Base-by-base conservation (phyloP, 2,888 invertebrate genomes). In the Malthinus flaveolus region DNA sequence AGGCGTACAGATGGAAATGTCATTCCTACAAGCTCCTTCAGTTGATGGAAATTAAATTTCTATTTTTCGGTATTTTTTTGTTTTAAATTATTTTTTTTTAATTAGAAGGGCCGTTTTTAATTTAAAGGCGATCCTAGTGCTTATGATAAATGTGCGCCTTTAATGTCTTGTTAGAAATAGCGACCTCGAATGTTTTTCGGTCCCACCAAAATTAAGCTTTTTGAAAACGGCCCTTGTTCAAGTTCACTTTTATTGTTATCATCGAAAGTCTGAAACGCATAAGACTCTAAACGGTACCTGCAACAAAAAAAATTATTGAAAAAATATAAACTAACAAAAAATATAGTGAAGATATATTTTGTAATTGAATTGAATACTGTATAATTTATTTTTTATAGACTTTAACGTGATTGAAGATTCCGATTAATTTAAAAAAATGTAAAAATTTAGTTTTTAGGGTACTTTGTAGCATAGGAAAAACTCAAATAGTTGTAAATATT, bases 1-100 rank as follows among this genome's bases (percentile, higher is more conserved):
- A 61, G 87, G 87, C 0, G 86, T 91, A 13, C 89, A 89, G 61
- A 89, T 89, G 83, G 90, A 91, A 75, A 88, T 90, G 87, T 87
- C 88, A 0, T 86, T 87, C 68, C 84, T 87, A 50, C 77, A 80
- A 56, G 72, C 79, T 36, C 71, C 58, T 3, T 6, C 37, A 5
- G 33, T 15, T 32, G 55, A 59, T 23, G 46, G 39, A 48, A 11
- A 55, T 15, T 35, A 34, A 23, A 31, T 32, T 31, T 23, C 9
- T 34, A 35, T 12, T 37, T 12, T 37, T 37, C 15, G 4, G 23
- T 42, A 23, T 42, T 15, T 42, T 42, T 42, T 42, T 15, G 39
- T 12, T 42, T 42, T 7, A 42, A 42, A 15, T 42, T 7, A 42
- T 42, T 42, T 23, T 23, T 23, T 23, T 23, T 23, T 23, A 3